Conservation (phyloP, 2,888 invertebrate genomes). For the Euplexia lucipara region DNA sequence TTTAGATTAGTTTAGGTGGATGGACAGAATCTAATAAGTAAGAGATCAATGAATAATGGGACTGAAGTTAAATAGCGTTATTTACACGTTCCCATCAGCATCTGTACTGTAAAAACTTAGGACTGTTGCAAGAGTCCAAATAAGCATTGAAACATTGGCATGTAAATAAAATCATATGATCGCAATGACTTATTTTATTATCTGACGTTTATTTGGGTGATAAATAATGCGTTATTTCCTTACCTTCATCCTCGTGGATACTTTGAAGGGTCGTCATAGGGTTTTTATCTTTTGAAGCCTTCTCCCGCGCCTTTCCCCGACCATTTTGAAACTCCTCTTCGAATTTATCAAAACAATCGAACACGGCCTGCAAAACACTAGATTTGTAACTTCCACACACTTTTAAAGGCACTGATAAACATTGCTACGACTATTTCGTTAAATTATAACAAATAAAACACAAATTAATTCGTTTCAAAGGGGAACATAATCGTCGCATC, state of each 20-base stretch:
- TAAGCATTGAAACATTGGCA: not conserved
- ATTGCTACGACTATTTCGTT: slow-evolving; percentile 14
- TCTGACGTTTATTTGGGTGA: not conserved
- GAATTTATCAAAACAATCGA: slow-evolving; percentile 79
- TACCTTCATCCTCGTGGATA: slow-evolving; percentile 85
- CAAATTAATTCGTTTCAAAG: slow-evolving; percentile 18
- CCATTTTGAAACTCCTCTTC: slow-evolving; percentile 80
- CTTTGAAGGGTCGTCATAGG: slow-evolving; percentile 79
- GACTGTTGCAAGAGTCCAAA: not conserved
- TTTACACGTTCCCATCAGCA: not conserved
- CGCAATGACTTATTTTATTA: not conserved
- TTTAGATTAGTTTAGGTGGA: not conserved
- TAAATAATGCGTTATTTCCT: slow-evolving; percentile 26
- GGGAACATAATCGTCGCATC: slow-evolving; percentile 30
- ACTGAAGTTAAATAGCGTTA: not conserved
- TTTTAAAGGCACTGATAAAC: slow-evolving; percentile 14
- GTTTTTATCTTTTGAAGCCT: slow-evolving; percentile 77
- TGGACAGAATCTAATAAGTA: not conserved
- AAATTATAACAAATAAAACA: slow-evolving; percentile 29
- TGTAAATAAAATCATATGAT: not conserved
- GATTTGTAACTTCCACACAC: slow-evolving; percentile 47
- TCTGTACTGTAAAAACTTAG: not conserved
- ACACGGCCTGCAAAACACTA: slow-evolving; percentile 78
- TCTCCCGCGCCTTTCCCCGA: slow-evolving; percentile 75
- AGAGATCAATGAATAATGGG: not conserved